phyloP scores from a whole-genome alignment of 2,797 vertebrate species.

The Leuciscus waleckii region DNA sequence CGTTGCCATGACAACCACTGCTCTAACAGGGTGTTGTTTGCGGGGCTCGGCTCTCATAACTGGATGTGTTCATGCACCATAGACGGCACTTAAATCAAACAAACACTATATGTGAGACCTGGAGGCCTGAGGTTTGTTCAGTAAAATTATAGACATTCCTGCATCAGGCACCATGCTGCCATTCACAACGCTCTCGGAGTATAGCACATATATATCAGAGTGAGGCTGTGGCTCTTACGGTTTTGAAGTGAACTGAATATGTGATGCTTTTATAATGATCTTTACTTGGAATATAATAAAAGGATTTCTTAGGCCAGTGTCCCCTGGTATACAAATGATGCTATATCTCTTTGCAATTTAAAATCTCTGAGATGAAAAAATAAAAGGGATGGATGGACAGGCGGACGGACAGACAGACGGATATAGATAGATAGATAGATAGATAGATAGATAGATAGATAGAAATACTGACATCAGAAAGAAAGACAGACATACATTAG shows the following conservation, averaged over 20 bases:
- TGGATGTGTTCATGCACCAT: constrained; percentile 42
- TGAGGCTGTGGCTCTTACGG: not conserved
- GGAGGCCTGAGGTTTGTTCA: constrained; percentile 20
- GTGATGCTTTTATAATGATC: not conserved
- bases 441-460: too few relatives aligned
- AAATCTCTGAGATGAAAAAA: constrained; percentile 23
- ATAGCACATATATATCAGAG: constrained; percentile 9
- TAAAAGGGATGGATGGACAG: not conserved
- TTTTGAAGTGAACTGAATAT: constrained; percentile 8
- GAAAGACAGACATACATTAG: too few relatives aligned
- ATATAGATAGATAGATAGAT: too few relatives aligned
- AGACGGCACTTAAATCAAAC: constrained; percentile 41
- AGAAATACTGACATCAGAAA: too few relatives aligned
- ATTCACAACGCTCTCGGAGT: not conserved
- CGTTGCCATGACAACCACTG: constrained; percentile 68
- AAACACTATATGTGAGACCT: constrained; percentile 32
- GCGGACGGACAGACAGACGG: not conserved
- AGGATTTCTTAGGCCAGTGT: not conserved
- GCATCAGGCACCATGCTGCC: constrained; percentile 17
- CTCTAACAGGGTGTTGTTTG: constrained; percentile 62
- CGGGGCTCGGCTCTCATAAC: constrained; percentile 55
- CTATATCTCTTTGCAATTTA: constrained; percentile 4
- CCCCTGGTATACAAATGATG: not conserved
- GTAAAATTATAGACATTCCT: constrained; percentile 43
- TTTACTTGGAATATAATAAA: constrained; percentile 20